Evolutionary conservation across 2,888 invertebrate genomes (phyloP).

Genomic region (Amphimallon solstitiale): DNA sequence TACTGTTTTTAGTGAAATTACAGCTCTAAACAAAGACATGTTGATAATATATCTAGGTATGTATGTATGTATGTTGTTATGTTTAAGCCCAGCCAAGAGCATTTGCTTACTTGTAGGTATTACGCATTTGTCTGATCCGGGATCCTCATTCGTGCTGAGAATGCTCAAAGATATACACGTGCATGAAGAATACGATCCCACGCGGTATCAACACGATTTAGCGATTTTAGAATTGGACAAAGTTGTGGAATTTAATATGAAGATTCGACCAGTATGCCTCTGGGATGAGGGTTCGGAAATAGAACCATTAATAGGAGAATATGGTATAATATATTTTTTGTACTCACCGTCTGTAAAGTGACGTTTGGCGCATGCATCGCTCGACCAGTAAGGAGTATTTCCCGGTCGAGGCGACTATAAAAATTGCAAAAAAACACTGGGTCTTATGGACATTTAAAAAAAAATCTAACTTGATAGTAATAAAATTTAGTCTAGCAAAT

Average conservation of each 20-base stretch:
- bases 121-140: constrained; percentile 58
- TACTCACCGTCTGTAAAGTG: too few relatives aligned
- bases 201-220: constrained; percentile 56
- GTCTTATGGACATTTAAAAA: too few relatives aligned
- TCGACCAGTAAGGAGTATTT: too few relatives aligned
- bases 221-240: constrained; percentile 54
- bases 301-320: constrained; percentile 47
- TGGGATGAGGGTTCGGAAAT: constrained; percentile 53
- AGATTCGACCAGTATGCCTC: constrained; percentile 59
- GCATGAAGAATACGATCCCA: constrained; percentile 56
- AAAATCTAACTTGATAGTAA: too few relatives aligned
- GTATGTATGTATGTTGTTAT: constrained; percentile 20
- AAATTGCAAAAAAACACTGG: too few relatives aligned
- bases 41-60: constrained; percentile 60
- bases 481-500: too few relatives aligned
- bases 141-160: constrained; percentile 61
- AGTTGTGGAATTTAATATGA: constrained; percentile 55
- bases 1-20: constrained; percentile 58
- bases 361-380: too few relatives aligned
- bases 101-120: constrained; percentile 49
- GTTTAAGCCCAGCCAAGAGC: background rate
- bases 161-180: constrained; percentile 54
- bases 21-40: constrained; percentile 53
- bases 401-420: too few relatives aligned
- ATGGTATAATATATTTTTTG: constrained; percentile 54